Conservation (phyloP, 2,113 vertebrate species). For the Salvelinus sp. region DNA sequence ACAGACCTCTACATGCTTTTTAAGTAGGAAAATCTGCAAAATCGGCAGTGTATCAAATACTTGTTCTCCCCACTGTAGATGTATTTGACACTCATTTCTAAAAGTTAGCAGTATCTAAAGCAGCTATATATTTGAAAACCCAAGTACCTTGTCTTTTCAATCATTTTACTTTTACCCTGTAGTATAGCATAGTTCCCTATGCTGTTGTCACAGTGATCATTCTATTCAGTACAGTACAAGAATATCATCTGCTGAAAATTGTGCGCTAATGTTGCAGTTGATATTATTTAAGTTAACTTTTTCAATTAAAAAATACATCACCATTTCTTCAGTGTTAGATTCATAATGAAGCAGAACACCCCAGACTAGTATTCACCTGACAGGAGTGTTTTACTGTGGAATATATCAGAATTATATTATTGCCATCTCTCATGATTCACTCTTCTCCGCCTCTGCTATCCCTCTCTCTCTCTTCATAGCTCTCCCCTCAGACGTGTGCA, state of each 20-base stretch:
- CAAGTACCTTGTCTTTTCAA: neutral
- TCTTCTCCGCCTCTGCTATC: neutral
- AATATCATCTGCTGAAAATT: neutral
- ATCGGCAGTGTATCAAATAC: too few species aligned
- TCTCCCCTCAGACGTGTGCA: slow-evolving; percentile 86
- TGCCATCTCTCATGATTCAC: neutral
- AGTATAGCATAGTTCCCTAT: slow-evolving; percentile 27
- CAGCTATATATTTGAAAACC: neutral
- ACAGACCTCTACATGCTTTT: too few species aligned
- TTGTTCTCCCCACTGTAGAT: too few species aligned
- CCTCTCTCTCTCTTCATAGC: slow-evolving; percentile 65
- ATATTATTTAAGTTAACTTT: slow-evolving; percentile 2
- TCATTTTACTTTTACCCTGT: slow-evolving; percentile 7
- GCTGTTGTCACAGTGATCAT: slow-evolving; percentile 24
- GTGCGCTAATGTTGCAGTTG: slow-evolving; percentile 26
- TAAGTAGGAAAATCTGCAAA: too few species aligned
- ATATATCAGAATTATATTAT: neutral
- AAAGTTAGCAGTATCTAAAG: slow-evolving; percentile 44
- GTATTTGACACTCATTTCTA: slow-evolving; percentile 75
- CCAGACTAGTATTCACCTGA: slow-evolving; percentile 10
- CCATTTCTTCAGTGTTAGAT: too few species aligned
- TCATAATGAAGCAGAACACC: neutral
- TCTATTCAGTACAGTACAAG: slow-evolving; percentile 7
- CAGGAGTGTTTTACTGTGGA: neutral
- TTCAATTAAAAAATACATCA: too few species aligned